These are phyloP conservation scores for Hypsibius dujardini DNA, from an alignment of 1,140 invertebrate genomes.

Conservation along the genomic window DNA sequence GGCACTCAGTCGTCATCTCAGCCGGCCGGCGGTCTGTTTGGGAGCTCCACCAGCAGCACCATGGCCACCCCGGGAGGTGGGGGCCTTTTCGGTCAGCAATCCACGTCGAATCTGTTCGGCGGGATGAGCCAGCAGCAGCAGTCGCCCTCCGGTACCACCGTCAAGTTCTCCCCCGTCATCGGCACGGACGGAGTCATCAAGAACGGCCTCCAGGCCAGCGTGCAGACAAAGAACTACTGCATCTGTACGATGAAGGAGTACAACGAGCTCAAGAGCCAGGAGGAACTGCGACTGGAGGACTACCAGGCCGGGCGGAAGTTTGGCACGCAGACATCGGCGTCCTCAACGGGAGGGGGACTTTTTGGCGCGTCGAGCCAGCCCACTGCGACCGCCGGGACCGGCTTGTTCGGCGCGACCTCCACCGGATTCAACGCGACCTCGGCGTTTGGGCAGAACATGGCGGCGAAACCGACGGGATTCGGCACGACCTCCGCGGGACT, in stretches of 20 bases:
- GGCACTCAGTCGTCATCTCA: conserved; percentile 22
- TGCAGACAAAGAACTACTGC: conserved; percentile 77
- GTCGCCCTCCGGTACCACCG: conserved; percentile 45
- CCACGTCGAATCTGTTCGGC: conserved; percentile 23
- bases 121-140: conserved; percentile 23
- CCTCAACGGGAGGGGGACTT: conserved; percentile 21
- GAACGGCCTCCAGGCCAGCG: conserved; percentile 55
- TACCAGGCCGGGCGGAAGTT: conserved; percentile 74
- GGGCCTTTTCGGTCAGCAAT: conserved; percentile 25
- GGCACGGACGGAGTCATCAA: conserved; percentile 81
- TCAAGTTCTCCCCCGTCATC: conserved; percentile 67
- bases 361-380: conserved; percentile 19
- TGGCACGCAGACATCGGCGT: conserved; percentile 25
- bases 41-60: conserved; percentile 21
- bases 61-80: not conserved
- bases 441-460: conserved; percentile 7
- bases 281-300: conserved; percentile 81
- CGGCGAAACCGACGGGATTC: conserved; percentile 21
- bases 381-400: conserved; percentile 14
- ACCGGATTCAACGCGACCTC: no score
- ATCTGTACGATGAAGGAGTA: conserved; percentile 65
- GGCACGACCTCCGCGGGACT: conserved; percentile 13
- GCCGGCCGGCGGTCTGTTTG: conserved; percentile 22
- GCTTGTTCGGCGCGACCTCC: no score
- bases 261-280: conserved; percentile 65